Evolutionary conservation across 2,888 invertebrate species (phyloP).

Genomic region (Drosophila conformis): DNA sequence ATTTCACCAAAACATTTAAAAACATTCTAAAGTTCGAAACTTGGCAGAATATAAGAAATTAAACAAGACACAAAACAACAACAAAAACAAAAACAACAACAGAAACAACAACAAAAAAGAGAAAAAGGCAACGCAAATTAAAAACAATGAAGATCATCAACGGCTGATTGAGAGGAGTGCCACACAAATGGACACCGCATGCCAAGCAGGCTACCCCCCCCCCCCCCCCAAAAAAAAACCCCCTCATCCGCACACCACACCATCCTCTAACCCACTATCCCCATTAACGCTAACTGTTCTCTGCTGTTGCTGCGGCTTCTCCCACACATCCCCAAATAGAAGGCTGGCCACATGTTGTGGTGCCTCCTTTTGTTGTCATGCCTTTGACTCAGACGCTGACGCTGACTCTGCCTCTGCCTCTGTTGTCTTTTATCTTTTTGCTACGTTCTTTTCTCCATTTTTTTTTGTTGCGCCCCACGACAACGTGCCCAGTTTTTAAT

Average conservation of each 20-base stretch:
- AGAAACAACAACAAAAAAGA: slow-evolving; percentile 19
- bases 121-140: slow-evolving; percentile 61
- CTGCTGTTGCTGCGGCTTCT: slow-evolving; percentile 15
- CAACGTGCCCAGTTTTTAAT: slow-evolving; percentile 76
- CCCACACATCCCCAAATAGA: slow-evolving; percentile 25
- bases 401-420: slow-evolving; percentile 25
- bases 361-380: slow-evolving; percentile 56
- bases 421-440: slow-evolving; percentile 42
- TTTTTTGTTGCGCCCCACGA: slow-evolving; percentile 34
- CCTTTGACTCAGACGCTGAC: slow-evolving; percentile 36
- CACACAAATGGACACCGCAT: slow-evolving; percentile 68
- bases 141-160: slow-evolving; percentile 78
- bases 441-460: slow-evolving; percentile 26
- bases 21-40: slow-evolving; percentile 8
- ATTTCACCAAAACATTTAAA: slow-evolving; percentile 8
- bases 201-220: slow-evolving; percentile 45
- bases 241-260: neutral
- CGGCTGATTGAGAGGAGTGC: slow-evolving; percentile 73
- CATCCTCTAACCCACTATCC: neutral
- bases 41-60: slow-evolving; percentile 1
- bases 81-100: neutral
- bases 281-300: slow-evolving; percentile 20
- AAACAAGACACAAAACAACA: slow-evolving; percentile 5
- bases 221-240: too few species aligned
- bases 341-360: slow-evolving; percentile 48